Evolutionary conservation across 1,140 invertebrate genomes (phyloP), one percentile per base, ranked within the genome.

Genomic region (Nautilus pompilius): DNA sequence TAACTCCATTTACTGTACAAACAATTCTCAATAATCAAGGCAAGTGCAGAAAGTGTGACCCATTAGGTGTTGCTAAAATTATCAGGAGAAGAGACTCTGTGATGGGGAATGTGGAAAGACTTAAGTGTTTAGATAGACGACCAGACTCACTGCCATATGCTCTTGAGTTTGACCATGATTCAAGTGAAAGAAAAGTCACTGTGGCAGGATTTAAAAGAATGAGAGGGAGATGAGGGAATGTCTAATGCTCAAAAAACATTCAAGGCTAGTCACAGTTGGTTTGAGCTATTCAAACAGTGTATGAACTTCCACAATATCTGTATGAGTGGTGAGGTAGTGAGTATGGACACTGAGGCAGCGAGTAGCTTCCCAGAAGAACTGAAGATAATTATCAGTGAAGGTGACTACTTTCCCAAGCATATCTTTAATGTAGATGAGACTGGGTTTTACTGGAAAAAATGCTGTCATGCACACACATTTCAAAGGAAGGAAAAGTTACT

Each of bases 221-320:
- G 46, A n/a, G 45, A 30, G 3, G 48, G 30, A 15, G 41, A 33
- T 13, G 32, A 67, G 51, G 32, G 45, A 15, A 30, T 51, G 33
- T 13, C 41, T 41, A 54, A 73, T 54, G n/a, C n/a, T n/a, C n/a
- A n/a, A n/a, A n/a, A n/a, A n/a, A n/a, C n/a, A n/a, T 79, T 79
- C 64, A 33, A 51, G 32, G 77, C 77, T 10, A 81, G 77, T 70
- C 62, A 67, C 58, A 74, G 81, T 58, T 82, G 78, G 75, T 82
- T 82, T 69, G 62, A 76, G 24, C 68, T 69, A 30, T 84, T 83
- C 68, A 78, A 78, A 68, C 65, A 72, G 20, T 64, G 73, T 58
- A 62, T 64, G 62, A 67, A 68, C 61, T 56, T 82, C 22, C 66
- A 81, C 69, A 81, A 75, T 55, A 70, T 82, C 34, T 68, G 66